Conservation (phyloP, 2,113 vertebrate genomes). For the Platichthys stellatus region DNA sequence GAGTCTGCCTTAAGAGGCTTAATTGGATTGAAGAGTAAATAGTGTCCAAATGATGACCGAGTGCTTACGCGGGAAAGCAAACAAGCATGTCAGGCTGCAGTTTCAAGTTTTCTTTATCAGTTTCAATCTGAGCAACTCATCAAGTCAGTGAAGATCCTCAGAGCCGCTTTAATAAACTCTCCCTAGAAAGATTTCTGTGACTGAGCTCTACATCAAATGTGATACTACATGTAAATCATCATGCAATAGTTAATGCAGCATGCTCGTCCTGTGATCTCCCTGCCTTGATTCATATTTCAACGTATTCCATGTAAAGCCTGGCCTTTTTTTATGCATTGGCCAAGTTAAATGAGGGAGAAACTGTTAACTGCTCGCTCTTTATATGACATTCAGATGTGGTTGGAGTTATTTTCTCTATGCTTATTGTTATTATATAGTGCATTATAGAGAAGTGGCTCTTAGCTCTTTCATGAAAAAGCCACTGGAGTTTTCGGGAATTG, state of each 20-base stretch:
- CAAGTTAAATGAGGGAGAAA: constrained; percentile 41
- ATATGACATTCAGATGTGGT: constrained; percentile 11
- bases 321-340: constrained; percentile 13
- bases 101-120: constrained; percentile 9
- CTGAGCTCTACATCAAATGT: not conserved
- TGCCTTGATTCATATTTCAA: constrained; percentile 66
- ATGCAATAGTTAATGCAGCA: constrained; percentile 33
- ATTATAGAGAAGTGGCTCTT: constrained; percentile 16
- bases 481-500: not conserved
- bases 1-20: constrained; percentile 15
- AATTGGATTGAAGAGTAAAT: constrained; percentile 19
- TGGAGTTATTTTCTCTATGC: constrained; percentile 8
- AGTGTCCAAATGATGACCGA: constrained; percentile 9
- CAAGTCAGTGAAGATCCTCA: not conserved
- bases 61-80: constrained; percentile 3
- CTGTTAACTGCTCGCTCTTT: constrained; percentile 26
- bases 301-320: constrained; percentile 26
- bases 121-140: constrained; percentile 16
- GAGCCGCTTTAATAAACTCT: constrained; percentile 6
- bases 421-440: constrained; percentile 19
- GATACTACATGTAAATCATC: constrained; percentile 33
- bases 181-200: not conserved
- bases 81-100: not conserved
- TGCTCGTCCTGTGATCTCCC: constrained; percentile 43
- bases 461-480: constrained; percentile 26